Conservation (phyloP, 2,797 vertebrate species). For the Serranus cabrilla region DNA sequence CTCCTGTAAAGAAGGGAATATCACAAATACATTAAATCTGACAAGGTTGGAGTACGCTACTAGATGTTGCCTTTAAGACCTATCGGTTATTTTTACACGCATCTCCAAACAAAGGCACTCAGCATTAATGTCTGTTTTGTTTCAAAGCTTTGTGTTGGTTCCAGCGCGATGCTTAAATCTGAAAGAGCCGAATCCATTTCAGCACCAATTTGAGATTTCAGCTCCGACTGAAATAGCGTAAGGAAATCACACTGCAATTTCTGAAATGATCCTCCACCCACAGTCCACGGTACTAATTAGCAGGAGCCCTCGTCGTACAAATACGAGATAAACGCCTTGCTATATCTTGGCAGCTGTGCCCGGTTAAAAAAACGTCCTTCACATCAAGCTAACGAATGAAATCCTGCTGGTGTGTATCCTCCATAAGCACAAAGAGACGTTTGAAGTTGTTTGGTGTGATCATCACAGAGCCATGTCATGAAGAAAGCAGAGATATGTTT, state of each 20-base stretch:
- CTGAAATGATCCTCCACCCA: conserved; percentile 41
- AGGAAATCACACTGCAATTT: conserved; percentile 33
- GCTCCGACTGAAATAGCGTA: conserved; percentile 16
- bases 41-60: conserved; percentile 1
- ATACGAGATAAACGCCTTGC: conserved; percentile 2
- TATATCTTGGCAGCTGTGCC: conserved; percentile 21
- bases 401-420: neutral
- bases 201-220: conserved; percentile 29
- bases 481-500: conserved; percentile 14
- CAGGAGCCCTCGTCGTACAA: conserved; percentile 26
- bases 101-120: conserved; percentile 16
- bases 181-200: conserved; percentile 10
- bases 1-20: conserved; percentile 34
- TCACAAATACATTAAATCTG: conserved; percentile 24
- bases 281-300: conserved; percentile 47
- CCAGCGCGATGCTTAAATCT: conserved; percentile 1
- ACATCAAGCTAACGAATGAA: conserved; percentile 14
- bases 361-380: conserved; percentile 21
- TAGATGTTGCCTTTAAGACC: conserved; percentile 31
- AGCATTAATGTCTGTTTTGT: conserved; percentile 27
- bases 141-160: conserved; percentile 36
- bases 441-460: conserved; percentile 36
- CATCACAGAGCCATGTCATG: conserved; percentile 19
- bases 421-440: neutral
- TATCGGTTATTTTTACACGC: conserved; percentile 61